These are phyloP conservation scores for Micronycteris hirsuta DNA, from an alignment of 2,113 vertebrate genomes.

Conservation along the genomic window DNA sequence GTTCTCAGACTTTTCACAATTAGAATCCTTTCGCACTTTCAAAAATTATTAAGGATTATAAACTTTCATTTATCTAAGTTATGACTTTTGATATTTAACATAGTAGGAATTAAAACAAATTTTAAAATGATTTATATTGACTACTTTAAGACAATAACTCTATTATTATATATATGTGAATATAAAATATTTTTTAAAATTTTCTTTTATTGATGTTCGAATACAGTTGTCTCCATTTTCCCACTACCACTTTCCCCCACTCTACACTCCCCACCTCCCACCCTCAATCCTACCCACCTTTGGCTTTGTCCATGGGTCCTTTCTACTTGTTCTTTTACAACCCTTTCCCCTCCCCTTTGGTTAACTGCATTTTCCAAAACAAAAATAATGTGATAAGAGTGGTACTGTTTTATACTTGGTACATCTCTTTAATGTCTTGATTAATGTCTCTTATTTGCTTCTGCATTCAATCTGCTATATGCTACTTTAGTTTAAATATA, in stretches of 20 bases:
- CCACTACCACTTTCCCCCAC: no score
- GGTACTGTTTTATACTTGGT: not conserved
- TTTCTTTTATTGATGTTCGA: no score
- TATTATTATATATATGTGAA: slow-evolving; percentile 28
- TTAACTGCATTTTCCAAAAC: not conserved
- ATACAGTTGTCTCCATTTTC: no score
- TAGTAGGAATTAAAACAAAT: not conserved
- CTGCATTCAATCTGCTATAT: not conserved
- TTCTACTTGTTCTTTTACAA: no score
- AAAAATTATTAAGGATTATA: not conserved
- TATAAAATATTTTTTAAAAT: not conserved
- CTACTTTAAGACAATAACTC: not conserved
- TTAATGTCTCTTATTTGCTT: not conserved
- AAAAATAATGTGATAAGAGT: not conserved
- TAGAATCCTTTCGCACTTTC: not conserved
- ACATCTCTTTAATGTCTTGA: not conserved
- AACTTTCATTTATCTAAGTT: not conserved
- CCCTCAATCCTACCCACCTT: no score
- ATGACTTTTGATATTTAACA: not conserved
- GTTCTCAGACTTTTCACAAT: not conserved
- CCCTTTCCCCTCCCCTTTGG: no score
- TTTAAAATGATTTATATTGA: not conserved
- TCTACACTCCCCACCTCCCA: no score
- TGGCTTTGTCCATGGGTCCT: no score
- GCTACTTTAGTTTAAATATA: not conserved